Percentiles rank a stretch among this genome's conserved stretches.
Conservation (phyloP, 2,113 vertebrate species). For the Serinus canaria region DNA sequence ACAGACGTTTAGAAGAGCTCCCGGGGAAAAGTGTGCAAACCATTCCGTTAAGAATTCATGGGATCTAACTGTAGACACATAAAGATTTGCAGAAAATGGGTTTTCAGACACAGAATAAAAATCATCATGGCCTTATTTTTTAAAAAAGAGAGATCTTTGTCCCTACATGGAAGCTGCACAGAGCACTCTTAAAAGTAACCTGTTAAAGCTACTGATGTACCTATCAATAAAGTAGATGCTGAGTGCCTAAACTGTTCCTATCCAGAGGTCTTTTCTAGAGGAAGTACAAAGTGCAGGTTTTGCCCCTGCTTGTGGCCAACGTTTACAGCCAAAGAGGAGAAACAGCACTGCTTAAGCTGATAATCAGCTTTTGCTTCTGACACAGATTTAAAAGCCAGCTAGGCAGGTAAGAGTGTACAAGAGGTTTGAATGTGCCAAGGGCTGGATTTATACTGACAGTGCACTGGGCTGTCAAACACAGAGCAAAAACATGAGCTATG, state of each 20-base stretch:
- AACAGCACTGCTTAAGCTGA: neutral
- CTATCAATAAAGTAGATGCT: neutral
- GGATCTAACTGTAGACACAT: neutral
- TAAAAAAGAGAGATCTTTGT: neutral
- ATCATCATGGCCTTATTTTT: neutral
- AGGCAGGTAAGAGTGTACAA: neutral
- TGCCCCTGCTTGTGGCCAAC: neutral
- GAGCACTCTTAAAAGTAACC: neutral
- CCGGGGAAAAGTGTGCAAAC: neutral
- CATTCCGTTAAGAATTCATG: neutral
- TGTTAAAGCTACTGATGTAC: neutral
- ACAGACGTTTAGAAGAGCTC: neutral
- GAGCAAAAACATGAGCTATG: neutral
- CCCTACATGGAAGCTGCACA: neutral
- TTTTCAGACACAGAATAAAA: neutral
- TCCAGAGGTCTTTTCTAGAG: neutral
- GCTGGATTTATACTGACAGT: constrained; percentile 5
- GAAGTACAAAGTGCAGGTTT: neutral
- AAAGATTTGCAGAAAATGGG: neutral
- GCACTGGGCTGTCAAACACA: neutral
- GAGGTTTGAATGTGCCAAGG: neutral
- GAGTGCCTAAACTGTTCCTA: neutral
- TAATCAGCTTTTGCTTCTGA: constrained; percentile 36
- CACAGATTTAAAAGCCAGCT: neutral
- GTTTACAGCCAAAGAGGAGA: neutral